These are phyloP conservation scores for Crocidura indochinensis DNA, from an alignment of 2,797 vertebrate species.

Conservation along the genomic window DNA sequence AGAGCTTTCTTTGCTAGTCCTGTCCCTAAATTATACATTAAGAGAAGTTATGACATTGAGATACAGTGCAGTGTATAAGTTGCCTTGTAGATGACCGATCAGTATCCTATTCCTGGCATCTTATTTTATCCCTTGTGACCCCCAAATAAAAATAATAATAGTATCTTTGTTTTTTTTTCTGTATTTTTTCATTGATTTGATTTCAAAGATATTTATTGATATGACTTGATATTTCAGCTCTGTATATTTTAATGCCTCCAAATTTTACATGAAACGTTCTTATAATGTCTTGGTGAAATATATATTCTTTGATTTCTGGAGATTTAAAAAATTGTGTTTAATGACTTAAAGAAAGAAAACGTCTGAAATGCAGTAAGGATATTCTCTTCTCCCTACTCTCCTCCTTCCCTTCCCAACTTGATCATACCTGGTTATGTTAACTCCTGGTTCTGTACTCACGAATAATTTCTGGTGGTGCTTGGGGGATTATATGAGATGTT, in stretches of 20 bases:
- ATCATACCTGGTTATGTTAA: too few species aligned
- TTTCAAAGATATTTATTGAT: neutral
- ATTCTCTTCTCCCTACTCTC: too few species aligned
- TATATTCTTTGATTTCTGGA: slow-evolving; percentile 1
- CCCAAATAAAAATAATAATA: too few species aligned
- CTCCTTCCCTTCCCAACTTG: too few species aligned
- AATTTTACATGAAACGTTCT: slow-evolving; percentile 17
- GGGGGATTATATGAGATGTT: too few species aligned
- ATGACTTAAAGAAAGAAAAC: neutral
- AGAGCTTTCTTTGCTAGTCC: neutral
- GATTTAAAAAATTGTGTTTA: neutral
- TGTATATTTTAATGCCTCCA: slow-evolving; percentile 25
- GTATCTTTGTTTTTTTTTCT: neutral
- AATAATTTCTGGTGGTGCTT: too few species aligned
- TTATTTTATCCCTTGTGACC: too few species aligned
- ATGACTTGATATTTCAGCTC: neutral
- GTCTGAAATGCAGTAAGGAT: too few species aligned
- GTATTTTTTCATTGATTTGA: neutral
- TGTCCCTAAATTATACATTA: neutral
- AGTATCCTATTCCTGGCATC: too few species aligned
- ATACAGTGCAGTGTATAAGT: too few species aligned
- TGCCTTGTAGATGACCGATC: too few species aligned
- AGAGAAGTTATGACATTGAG: neutral
- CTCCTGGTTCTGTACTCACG: too few species aligned
- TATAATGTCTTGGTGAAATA: slow-evolving; percentile 54